phyloP scores from a whole-genome alignment of 1,140 invertebrate species.

The Neodiprion pinetum region DNA sequence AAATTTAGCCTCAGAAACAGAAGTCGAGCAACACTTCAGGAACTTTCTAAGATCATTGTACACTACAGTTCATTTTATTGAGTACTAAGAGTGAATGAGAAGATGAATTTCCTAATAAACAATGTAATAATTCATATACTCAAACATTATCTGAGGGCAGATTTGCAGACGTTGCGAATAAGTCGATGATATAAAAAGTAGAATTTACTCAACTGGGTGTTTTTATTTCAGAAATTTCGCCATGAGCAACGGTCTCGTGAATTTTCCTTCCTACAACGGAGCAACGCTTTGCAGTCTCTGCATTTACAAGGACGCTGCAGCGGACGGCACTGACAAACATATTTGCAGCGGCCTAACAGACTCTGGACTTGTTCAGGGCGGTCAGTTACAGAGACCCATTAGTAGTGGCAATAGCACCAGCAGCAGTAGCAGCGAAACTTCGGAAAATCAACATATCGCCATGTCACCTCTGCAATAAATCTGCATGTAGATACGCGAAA shows the following conservation, averaged over 20 bases:
- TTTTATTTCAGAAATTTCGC: slow-evolving; percentile 47
- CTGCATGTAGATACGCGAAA: background rate
- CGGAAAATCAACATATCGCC: slow-evolving; percentile 38
- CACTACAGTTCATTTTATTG: too few relatives aligned
- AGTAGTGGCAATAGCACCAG: slow-evolving; percentile 34
- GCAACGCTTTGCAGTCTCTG: slow-evolving; percentile 46
- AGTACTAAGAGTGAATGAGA: too few relatives aligned
- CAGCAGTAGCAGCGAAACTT: slow-evolving; percentile 40
- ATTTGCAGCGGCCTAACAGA: slow-evolving; percentile 32
- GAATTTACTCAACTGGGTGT: too few relatives aligned
- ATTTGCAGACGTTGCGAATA: too few relatives aligned
- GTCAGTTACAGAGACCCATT: slow-evolving; percentile 34
- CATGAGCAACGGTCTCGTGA: slow-evolving; percentile 46
- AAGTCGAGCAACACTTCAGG: too few relatives aligned
- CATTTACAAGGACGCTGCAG: slow-evolving; percentile 45
- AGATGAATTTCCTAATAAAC: too few relatives aligned
- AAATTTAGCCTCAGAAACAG: too few relatives aligned
- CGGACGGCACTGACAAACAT: slow-evolving; percentile 29
- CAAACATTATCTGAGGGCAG: too few relatives aligned
- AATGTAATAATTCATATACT: too few relatives aligned
- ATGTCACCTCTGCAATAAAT: slow-evolving; percentile 25
- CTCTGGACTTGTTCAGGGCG: slow-evolving; percentile 19
- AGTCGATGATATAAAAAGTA: too few relatives aligned
- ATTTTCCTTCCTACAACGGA: slow-evolving; percentile 40
- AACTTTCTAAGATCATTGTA: too few relatives aligned